Evolutionary conservation across 2,113 vertebrate species (phyloP).

Genomic region (Mesitornis unicolor): DNA sequence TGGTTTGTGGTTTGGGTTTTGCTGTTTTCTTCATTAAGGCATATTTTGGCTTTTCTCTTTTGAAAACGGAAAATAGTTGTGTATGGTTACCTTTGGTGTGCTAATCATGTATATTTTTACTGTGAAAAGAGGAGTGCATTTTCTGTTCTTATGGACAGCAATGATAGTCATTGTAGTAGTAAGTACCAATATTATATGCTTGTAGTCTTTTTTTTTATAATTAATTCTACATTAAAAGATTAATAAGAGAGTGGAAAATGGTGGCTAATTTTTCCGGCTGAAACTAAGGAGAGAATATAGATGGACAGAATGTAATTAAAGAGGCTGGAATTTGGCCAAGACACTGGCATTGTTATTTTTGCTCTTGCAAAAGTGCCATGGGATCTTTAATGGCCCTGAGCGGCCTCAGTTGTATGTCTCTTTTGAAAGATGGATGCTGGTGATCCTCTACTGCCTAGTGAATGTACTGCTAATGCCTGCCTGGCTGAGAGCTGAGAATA

Average conservation of each 20-base stretch:
- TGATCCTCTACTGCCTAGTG: conserved; percentile 24
- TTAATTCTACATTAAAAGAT: conserved; percentile 40
- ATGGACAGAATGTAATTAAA: conserved; percentile 43
- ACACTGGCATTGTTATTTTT: conserved; percentile 28
- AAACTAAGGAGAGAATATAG: conserved; percentile 19
- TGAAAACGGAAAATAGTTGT: not conserved
- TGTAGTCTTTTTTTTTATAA: conserved; percentile 1
- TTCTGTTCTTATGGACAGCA: not conserved
- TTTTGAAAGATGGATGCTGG: conserved; percentile 48
- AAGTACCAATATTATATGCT: conserved; percentile 4
- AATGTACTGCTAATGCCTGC: conserved; percentile 14
- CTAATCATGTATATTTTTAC: not conserved
- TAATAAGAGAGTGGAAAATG: conserved; percentile 37
- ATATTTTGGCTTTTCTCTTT: not conserved
- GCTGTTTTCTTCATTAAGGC: not conserved
- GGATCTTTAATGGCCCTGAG: conserved; percentile 37
- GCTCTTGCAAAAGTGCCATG: conserved; percentile 37
- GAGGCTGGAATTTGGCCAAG: conserved; percentile 42
- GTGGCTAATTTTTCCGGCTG: conserved; percentile 20
- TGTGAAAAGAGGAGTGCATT: not conserved
- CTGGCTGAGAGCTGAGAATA: conserved; percentile 33
- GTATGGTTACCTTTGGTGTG: not conserved
- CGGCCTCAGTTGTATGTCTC: not conserved
- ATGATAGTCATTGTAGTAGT: not conserved
- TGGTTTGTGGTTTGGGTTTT: not conserved